These are phyloP conservation scores for Calephelis perditalis DNA, from an alignment of 2,888 invertebrate species.

Conservation along the genomic window DNA sequence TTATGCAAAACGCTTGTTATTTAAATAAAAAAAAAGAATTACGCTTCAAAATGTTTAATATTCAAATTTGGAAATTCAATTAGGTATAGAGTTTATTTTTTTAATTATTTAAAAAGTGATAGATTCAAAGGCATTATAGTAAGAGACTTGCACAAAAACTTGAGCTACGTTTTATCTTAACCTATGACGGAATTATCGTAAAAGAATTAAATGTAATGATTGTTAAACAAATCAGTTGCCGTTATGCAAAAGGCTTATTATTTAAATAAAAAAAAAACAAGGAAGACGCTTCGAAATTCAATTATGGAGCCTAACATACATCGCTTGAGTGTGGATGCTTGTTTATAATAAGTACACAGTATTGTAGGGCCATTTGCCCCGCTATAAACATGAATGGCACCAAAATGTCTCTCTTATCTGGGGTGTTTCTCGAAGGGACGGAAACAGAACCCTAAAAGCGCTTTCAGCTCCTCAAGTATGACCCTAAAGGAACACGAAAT, in stretches of 20 bases:
- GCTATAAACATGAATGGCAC: constrained; percentile 77
- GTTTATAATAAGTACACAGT: constrained; percentile 74
- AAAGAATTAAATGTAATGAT: too few species aligned
- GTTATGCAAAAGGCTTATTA: too few species aligned
- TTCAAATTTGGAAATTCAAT: too few species aligned
- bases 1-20: not conserved
- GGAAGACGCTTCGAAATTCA: constrained; percentile 5
- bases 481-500: constrained; percentile 72
- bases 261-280: too few species aligned
- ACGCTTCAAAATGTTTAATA: not conserved
- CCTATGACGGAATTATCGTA: too few species aligned
- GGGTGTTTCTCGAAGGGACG: constrained; percentile 72
- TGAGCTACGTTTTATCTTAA: too few species aligned
- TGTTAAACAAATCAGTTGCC: too few species aligned
- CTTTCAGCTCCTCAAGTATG: constrained; percentile 67
- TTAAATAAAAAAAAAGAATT: not conserved
- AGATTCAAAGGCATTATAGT: too few species aligned
- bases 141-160: too few species aligned
- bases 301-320: constrained; percentile 3
- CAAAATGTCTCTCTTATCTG: constrained; percentile 78
- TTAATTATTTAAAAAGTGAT: too few species aligned
- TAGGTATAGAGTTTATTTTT: too few species aligned
- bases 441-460: constrained; percentile 67
- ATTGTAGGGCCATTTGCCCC: constrained; percentile 72
- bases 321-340: constrained; percentile 42